Percentiles rank a stretch among this genome's conserved stretches.
Conservation (phyloP, 1,140 invertebrate species). For the Adelges cooleyi region DNA sequence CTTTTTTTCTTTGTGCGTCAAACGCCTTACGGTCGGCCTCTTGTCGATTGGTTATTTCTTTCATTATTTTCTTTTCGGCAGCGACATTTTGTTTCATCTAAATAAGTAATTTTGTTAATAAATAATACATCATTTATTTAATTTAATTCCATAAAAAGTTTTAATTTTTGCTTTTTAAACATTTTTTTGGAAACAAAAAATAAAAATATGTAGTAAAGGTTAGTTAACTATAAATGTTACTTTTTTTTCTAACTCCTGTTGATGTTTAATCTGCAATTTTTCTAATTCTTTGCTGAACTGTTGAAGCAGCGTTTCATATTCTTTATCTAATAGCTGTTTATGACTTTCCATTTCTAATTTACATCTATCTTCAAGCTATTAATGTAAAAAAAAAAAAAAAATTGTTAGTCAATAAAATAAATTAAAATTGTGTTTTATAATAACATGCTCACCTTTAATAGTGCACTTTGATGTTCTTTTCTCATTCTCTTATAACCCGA, state of each 20-base stretch:
- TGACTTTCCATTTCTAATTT: constrained; percentile 93
- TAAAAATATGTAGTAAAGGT: neutral
- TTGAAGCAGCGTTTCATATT: constrained; percentile 84
- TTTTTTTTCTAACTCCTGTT: constrained; percentile 80
- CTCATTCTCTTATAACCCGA: constrained; percentile 97
- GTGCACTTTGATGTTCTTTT: constrained; percentile 89
- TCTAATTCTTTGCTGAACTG: constrained; percentile 88
- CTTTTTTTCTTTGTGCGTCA: constrained; percentile 84
- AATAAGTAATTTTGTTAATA: too few relatives aligned
- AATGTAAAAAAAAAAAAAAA: constrained; percentile 7
- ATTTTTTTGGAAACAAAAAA: neutral
- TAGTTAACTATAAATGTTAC: constrained; percentile 32
- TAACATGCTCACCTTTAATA: constrained; percentile 47
- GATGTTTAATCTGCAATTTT: constrained; percentile 74
- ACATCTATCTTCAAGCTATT: constrained; percentile 78
- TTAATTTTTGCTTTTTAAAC: too few relatives aligned
- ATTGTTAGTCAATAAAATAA: neutral
- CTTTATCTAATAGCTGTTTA: constrained; percentile 87
- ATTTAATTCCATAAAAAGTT: neutral
- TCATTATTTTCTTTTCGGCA: constrained; percentile 85
- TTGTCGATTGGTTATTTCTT: constrained; percentile 80
- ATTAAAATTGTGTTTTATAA: neutral
- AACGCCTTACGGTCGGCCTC: constrained; percentile 82
- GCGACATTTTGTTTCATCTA: constrained; percentile 70
- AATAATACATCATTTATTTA: neutral